Conservation (phyloP, 2,888 invertebrate species). For the Apamea anceps region DNA sequence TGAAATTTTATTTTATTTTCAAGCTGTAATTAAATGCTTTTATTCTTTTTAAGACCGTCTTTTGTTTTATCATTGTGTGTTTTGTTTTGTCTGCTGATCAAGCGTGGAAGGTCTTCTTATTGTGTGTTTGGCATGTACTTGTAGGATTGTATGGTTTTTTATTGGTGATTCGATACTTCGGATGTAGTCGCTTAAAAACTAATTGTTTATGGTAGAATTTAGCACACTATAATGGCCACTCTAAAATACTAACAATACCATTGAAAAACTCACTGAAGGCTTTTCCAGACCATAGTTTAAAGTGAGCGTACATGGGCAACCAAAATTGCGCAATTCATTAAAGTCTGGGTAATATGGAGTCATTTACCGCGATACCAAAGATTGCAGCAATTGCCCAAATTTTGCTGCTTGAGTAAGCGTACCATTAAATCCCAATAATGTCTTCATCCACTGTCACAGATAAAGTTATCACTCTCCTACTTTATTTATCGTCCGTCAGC, state of each 20-base stretch:
- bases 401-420: background rate
- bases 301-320: background rate
- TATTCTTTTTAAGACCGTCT: background rate
- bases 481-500: conserved; percentile 27
- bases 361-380: background rate
- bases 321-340: background rate
- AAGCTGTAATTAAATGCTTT: background rate
- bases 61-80: background rate
- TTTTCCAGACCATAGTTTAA: too few species aligned
- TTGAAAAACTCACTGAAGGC: background rate
- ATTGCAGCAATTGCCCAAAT: background rate
- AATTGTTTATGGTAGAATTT: background rate
- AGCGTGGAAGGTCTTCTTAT: background rate
- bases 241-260: background rate
- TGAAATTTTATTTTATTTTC: background rate
- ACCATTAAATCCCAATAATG: background rate
- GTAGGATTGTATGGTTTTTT: background rate
- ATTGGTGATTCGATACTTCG: background rate
- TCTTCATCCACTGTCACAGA: background rate
- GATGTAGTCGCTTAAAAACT: background rate
- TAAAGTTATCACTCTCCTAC: conserved; percentile 1
- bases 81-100: background rate
- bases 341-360: background rate
- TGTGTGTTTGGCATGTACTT: background rate
- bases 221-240: background rate